Evolutionary conservation across 1,140 invertebrate species (phyloP).

Genomic region (Hirudo medicinalis): DNA sequence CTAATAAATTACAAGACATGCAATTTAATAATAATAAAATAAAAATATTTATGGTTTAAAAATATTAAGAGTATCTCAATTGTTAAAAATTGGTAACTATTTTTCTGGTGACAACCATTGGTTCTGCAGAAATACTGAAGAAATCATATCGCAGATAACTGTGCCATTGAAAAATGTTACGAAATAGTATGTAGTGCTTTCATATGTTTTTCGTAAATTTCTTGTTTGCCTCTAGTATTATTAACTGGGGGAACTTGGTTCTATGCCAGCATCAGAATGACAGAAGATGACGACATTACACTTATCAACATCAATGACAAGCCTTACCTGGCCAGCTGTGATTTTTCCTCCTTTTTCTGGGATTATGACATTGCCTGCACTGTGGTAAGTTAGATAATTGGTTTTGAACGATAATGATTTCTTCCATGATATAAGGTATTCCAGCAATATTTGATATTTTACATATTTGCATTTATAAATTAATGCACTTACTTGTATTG

Average conservation of each 20-base stretch:
- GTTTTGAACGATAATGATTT: too few relatives aligned
- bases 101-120: too few relatives aligned
- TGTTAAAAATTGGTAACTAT: too few relatives aligned
- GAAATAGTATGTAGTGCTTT: background rate
- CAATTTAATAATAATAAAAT: too few relatives aligned
- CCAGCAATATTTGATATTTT: too few relatives aligned
- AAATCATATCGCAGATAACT: background rate
- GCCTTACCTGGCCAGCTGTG: background rate
- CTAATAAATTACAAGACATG: too few relatives aligned
- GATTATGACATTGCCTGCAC: background rate
- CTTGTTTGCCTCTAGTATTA: background rate
- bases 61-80: too few relatives aligned
- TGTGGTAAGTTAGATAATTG: too few relatives aligned
- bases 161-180: background rate
- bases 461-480: too few relatives aligned
- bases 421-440: too few relatives aligned
- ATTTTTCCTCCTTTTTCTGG: conserved; percentile 3
- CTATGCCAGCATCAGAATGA: background rate
- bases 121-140: background rate
- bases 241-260: background rate
- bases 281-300: background rate
- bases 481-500: too few relatives aligned
- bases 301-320: conserved; percentile 9
- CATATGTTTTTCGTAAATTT: background rate
- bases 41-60: too few relatives aligned